phyloP scores from a whole-genome alignment of 2,888 invertebrate species.

The Chironomus riparius region DNA sequence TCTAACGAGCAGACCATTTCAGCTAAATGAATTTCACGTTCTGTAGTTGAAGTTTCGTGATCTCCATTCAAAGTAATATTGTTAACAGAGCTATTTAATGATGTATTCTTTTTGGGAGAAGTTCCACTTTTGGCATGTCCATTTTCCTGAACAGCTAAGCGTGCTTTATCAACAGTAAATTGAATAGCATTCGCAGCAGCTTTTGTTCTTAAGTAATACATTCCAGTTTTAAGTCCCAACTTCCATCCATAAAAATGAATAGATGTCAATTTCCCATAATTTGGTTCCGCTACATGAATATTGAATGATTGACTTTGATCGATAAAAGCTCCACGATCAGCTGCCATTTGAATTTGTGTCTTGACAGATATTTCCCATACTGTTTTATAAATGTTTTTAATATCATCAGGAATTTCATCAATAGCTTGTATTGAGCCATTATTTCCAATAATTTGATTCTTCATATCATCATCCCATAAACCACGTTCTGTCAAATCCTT shows the following conservation, averaged over 20 bases:
- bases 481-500: slow-evolving; percentile 79
- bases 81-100: neutral
- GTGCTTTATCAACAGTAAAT: slow-evolving; percentile 81
- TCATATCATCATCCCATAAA: slow-evolving; percentile 86
- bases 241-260: slow-evolving; percentile 97
- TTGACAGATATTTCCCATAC: slow-evolving; percentile 92
- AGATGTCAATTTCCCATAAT: slow-evolving; percentile 78
- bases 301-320: slow-evolving; percentile 95
- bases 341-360: slow-evolving; percentile 82
- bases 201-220: slow-evolving; percentile 91
- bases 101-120: neutral
- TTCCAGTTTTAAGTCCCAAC: slow-evolving; percentile 90
- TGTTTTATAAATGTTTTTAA: slow-evolving; percentile 79
- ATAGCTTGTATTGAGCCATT: slow-evolving; percentile 84
- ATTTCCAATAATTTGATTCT: slow-evolving; percentile 76
- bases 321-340: slow-evolving; percentile 88
- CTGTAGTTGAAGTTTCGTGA: neutral
- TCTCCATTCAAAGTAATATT: neutral
- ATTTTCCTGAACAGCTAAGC: neutral
- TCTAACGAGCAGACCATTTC: slow-evolving; percentile 77
- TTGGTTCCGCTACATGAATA: slow-evolving; percentile 84
- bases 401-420: slow-evolving; percentile 65
- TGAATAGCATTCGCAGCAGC: slow-evolving; percentile 89
- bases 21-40: slow-evolving; percentile 44
- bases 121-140: neutral